phyloP scores from a whole-genome alignment of 2,888 invertebrate genomes.

The Papilio demoleus region DNA sequence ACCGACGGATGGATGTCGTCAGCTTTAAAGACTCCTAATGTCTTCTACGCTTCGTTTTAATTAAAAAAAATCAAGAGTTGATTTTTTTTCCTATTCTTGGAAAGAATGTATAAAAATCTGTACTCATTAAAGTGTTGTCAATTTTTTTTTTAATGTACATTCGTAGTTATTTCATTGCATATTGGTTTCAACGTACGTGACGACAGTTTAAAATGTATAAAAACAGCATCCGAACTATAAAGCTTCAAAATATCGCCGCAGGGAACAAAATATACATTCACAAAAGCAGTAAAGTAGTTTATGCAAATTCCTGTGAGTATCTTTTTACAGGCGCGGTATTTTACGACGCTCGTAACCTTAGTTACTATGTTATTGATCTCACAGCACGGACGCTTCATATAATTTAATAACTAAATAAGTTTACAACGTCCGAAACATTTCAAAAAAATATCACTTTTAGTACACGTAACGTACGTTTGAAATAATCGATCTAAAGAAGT shows the following conservation, averaged over 20 bases:
- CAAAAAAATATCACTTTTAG: neutral
- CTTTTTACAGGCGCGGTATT: slow-evolving; percentile 32
- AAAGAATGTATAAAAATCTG: too few relatives aligned
- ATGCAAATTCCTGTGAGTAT: slow-evolving; percentile 35
- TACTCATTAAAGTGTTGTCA: too few relatives aligned
- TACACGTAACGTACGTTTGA: too few relatives aligned
- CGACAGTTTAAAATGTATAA: neutral
- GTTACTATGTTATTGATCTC: slow-evolving; percentile 38
- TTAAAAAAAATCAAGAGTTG: too few relatives aligned
- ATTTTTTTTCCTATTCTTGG: too few relatives aligned
- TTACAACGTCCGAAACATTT: neutral
- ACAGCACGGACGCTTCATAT: slow-evolving; percentile 10
- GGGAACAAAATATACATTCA: neutral
- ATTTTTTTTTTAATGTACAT: too few relatives aligned
- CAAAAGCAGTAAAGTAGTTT: slow-evolving; percentile 35
- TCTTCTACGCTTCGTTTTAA: too few relatives aligned
- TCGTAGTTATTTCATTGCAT: too few relatives aligned
- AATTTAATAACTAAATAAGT: neutral
- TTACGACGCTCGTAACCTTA: slow-evolving; percentile 37
- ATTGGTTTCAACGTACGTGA: neutral
- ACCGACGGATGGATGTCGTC: too few relatives aligned
- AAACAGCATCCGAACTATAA: neutral
- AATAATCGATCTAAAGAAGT: too few relatives aligned
- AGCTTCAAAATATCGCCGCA: slow-evolving; percentile 3
- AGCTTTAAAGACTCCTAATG: too few relatives aligned